Percentiles rank a stretch among this genome's conserved stretches.
phyloP scores from a whole-genome alignment of 2,113 vertebrate species.

The Oreochromis aureus region DNA sequence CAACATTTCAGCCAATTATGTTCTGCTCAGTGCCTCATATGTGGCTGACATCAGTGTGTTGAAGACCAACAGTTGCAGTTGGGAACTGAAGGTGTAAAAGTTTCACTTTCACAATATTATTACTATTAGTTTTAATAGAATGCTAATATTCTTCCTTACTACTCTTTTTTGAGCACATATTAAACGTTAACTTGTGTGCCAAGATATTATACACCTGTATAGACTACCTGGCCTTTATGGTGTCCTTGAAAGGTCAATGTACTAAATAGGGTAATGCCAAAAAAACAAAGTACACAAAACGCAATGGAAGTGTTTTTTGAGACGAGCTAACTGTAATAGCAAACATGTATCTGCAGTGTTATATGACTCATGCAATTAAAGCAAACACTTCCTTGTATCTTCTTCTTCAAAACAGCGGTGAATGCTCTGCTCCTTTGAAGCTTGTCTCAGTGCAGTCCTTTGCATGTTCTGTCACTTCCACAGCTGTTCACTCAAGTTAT shows the following conservation, averaged over 20 bases:
- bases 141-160: background rate
- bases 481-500: background rate
- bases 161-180: background rate
- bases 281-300: background rate
- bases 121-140: background rate
- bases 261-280: background rate
- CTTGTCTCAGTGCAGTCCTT: background rate
- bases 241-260: background rate
- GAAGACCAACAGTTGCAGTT: slow-evolving; percentile 15
- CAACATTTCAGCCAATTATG: slow-evolving; percentile 10
- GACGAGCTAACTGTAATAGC: background rate
- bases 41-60: slow-evolving; percentile 17
- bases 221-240: background rate
- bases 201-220: background rate
- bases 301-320: accelerated
- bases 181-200: background rate
- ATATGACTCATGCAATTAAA: background rate
- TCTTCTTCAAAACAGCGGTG: background rate
- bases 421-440: background rate
- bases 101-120: background rate
- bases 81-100: background rate
- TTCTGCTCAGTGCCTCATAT: slow-evolving; percentile 13
- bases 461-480: background rate
- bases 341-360: background rate
- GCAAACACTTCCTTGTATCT: background rate